These are phyloP conservation scores for Oreochromis grahami DNA, from an alignment of 2,797 vertebrate genomes.

Conservation along the genomic window DNA sequence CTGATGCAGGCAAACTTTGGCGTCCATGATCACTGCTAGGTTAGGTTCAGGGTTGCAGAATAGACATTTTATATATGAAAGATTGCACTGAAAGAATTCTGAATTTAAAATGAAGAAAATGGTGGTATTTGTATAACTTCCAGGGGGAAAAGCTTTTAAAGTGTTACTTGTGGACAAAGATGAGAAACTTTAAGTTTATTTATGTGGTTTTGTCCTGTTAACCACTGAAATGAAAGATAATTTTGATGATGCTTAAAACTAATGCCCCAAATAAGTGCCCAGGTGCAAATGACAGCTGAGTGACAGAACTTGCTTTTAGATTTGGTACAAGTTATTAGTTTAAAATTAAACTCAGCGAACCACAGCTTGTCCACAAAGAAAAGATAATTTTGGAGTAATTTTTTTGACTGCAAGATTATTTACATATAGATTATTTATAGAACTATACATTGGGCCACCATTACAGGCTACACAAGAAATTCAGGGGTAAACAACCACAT, in stretches of 20 bases:
- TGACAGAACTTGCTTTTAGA: neutral
- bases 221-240: neutral
- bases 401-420: neutral
- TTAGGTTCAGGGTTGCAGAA: neutral
- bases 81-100: neutral
- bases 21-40: fast-evolving
- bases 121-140: neutral
- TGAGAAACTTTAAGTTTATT: neutral
- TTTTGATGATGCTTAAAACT: neutral
- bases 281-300: neutral
- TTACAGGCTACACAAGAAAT: neutral
- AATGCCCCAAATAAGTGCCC: neutral
- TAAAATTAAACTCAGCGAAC: neutral
- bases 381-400: fast-evolving
- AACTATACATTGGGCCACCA: neutral
- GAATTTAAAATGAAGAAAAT: neutral
- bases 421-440: neutral
- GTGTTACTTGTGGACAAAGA: neutral
- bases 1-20: neutral
- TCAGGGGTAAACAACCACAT: neutral
- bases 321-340: neutral
- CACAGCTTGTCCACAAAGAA: neutral
- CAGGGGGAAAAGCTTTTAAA: neutral
- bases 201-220: neutral
- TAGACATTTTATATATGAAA: neutral